Evolutionary conservation across 2,888 invertebrate species (phyloP), one percentile per base, ranked within the genome.

Genomic region (Drymonia ruficornis): DNA sequence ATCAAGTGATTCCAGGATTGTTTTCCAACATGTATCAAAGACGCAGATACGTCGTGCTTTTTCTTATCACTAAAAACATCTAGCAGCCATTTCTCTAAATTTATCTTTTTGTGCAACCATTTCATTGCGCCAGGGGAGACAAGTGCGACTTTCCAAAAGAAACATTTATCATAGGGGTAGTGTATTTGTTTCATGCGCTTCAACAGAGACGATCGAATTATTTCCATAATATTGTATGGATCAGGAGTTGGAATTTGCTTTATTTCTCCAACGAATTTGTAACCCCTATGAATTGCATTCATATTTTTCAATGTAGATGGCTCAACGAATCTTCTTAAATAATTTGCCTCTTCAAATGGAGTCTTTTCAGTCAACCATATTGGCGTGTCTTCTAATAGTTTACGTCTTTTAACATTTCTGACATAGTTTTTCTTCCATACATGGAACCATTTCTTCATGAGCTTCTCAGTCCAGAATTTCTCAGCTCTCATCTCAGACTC

Each of bases 81-180:
- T 46, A 84, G 67, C 52, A 94, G 68, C 83, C 93, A 89, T 62
- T 90, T 90, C 56, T 91, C 86, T 49, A 94, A 72, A 59, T 93
- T 82, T 66, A 93, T 82, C 58, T 89, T 87, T 55, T 78, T 83
- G 56, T 86, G 72, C 15, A 91, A 63, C 80, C 91, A 90, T 72
- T 93, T 89, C 19, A 78, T 76, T 48, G 86, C 67, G 61, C 93
- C 88, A 1, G 95, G 94, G 53, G 94, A 88, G 8, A 94, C 94
- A 49, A 95, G 76, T 6, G 94, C 91, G 34, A 95, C 78, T 84
- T 96, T 96, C 95, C 95, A 96, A 78, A 91, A 78, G 78, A 88
- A 80, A 71, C 84, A 84, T 80, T 87, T 84, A 70, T 88, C 77
- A 73, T 91, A 78, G 63, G 79, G 87, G 76, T 85, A 91, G 70